Conservation (phyloP, 2,888 invertebrate genomes). For the Microctonus hyperodae region DNA sequence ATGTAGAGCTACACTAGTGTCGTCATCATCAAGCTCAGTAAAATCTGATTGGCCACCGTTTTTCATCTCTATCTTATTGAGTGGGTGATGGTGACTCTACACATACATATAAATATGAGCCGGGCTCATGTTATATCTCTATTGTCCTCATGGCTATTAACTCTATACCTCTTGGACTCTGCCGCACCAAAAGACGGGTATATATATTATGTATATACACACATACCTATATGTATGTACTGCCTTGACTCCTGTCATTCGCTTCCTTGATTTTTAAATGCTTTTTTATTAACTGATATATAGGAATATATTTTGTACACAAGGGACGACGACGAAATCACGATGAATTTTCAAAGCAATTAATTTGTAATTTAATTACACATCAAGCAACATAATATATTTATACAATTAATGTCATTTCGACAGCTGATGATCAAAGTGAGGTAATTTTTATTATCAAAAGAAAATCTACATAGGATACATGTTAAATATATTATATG, state of each 20-base stretch:
- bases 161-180: background rate
- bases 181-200: background rate
- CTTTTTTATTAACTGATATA: background rate
- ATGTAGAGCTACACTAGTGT: constrained; percentile 34
- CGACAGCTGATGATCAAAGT: background rate
- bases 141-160: background rate
- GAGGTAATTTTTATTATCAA: too few relatives aligned
- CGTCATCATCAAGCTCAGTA: constrained; percentile 20
- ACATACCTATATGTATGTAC: constrained; percentile 38
- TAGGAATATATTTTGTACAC: too few relatives aligned
- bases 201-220: too few relatives aligned
- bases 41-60: background rate
- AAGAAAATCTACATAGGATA: too few relatives aligned
- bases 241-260: constrained; percentile 53
- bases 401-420: background rate
- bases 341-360: background rate
- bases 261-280: constrained; percentile 28
- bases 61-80: background rate
- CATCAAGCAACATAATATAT: background rate
- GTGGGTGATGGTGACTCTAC: background rate
- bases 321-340: background rate
- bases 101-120: background rate
- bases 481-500: too few relatives aligned
- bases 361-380: background rate
- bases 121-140: background rate